Conservation (phyloP, 92 coral and sea anemone species). For the Scolanthus callimorphus region DNA sequence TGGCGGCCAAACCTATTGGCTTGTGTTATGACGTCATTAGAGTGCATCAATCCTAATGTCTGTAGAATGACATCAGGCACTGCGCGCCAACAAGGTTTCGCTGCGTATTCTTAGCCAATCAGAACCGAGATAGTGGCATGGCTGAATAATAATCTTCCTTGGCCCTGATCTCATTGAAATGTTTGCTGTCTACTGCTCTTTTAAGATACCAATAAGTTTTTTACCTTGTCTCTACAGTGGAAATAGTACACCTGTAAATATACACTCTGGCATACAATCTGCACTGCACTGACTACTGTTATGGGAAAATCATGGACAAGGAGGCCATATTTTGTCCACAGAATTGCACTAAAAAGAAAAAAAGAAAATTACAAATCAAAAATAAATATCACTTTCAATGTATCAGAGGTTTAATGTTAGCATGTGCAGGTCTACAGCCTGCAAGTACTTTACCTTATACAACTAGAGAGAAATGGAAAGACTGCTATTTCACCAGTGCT, state of each 20-base stretch:
- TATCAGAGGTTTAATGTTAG: no score
- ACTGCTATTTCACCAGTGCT: conserved; percentile 57
- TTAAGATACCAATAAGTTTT: neutral
- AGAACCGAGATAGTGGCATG: no score
- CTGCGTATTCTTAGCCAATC: no score
- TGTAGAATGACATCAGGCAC: no score
- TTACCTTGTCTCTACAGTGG: conserved; percentile 71
- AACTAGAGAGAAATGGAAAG: conserved; percentile 63
- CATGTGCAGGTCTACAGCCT: no score
- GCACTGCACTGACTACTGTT: conserved; percentile 41
- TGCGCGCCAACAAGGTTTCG: no score
- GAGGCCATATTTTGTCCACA: conserved; percentile 85
- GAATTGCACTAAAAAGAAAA: conserved; percentile 46
- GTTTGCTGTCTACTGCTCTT: neutral
- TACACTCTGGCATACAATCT: conserved; percentile 46
- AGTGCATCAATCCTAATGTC: no score
- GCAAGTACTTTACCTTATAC: conserved; percentile 66
- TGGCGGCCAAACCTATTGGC: no score
- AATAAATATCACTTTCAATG: neutral
- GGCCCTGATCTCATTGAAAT: no score
- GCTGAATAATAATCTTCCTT: no score
- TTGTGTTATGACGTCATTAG: no score
- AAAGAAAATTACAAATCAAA: no score
- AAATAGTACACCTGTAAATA: conserved; percentile 59
- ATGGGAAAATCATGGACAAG: conserved; percentile 54